Evolutionary conservation across 2,797 vertebrate genomes (phyloP).

Genomic region (Falco columbarius): DNA sequence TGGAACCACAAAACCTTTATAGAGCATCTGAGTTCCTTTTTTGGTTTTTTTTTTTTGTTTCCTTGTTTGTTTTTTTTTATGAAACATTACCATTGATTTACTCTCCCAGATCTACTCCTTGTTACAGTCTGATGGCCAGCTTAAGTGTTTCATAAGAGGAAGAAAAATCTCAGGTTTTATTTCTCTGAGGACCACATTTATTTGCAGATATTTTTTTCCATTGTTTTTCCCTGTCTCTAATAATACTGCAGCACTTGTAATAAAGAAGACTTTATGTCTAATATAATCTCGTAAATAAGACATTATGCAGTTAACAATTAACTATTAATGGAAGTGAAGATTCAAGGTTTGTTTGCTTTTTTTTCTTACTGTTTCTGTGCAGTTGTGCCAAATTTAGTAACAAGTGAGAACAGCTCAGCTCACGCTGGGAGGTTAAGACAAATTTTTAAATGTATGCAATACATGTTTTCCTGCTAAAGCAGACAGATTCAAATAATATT

Average conservation of each 20-base stretch:
- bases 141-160: constrained; percentile 15
- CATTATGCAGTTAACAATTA: constrained; percentile 49
- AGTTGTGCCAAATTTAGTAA: constrained; percentile 25
- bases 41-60: not conserved
- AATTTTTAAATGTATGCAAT: not conserved
- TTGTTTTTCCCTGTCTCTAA: not conserved
- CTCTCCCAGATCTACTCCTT: constrained; percentile 9
- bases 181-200: constrained; percentile 29
- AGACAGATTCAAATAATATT: not conserved
- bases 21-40: not conserved
- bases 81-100: constrained; percentile 54
- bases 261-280: constrained; percentile 17
- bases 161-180: constrained; percentile 37
- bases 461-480: not conserved
- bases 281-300: constrained; percentile 22
- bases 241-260: constrained; percentile 44
- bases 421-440: not conserved
- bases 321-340: constrained; percentile 58
- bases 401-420: constrained; percentile 9
- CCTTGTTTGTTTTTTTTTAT: not conserved
- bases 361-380: not conserved
- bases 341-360: constrained; percentile 12
- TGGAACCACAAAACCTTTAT: constrained; percentile 9
- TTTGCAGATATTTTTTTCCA: not conserved
- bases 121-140: not conserved